Evolutionary conservation across 2,888 invertebrate species (phyloP).

Genomic region (Aleiodes alternator): DNA sequence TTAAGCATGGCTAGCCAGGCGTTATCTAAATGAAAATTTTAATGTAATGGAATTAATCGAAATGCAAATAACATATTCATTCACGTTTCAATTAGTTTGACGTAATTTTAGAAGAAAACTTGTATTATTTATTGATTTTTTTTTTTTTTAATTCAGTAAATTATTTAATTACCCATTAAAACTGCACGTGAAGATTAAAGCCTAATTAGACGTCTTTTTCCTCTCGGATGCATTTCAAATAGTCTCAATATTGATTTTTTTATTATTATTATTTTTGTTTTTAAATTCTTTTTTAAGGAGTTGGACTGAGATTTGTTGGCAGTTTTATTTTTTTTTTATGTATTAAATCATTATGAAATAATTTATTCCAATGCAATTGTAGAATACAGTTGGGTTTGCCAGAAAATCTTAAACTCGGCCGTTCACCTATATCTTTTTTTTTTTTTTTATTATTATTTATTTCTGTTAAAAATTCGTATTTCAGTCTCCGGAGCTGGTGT

Average conservation of each 20-base stretch:
- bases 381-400: conserved; percentile 43
- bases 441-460: neutral
- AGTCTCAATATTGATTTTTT: conserved; percentile 3
- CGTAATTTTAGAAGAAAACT: conserved; percentile 1
- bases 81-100: conserved; percentile 34
- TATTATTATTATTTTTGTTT: too few relatives aligned
- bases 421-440: conserved; percentile 31
- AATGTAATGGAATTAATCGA: neutral
- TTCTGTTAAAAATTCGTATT: neutral
- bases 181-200: conserved; percentile 1
- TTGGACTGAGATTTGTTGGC: conserved; percentile 28
- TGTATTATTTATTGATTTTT: neutral
- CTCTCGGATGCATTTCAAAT: conserved; percentile 1
- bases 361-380: conserved; percentile 33
- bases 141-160: neutral
- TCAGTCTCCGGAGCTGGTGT: conserved; percentile 38
- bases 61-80: conserved; percentile 22
- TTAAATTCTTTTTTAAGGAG: conserved; percentile 6
- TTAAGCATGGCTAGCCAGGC: conserved; percentile 35
- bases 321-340: neutral
- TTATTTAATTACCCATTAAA: conserved; percentile 38
- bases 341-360: conserved; percentile 26
- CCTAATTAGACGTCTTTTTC: too few relatives aligned
- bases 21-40: conserved; percentile 12
- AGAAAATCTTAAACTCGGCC: conserved; percentile 23